phyloP scores from a whole-genome alignment of 2,888 invertebrate species.

The Heliconius erato region DNA sequence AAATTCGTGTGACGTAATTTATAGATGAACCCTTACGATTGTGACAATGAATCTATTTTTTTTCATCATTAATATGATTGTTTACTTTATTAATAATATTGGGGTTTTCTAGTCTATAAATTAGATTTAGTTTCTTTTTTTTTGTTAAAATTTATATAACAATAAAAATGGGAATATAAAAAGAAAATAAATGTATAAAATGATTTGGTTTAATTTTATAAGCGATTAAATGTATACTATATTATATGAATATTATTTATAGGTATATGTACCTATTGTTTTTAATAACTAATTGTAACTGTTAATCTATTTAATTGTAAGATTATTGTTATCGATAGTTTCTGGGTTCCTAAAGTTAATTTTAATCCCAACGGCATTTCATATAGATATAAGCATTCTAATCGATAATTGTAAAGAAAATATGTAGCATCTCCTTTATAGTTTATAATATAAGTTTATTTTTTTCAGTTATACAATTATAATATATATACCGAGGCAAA shows the following conservation, averaged over 20 bases:
- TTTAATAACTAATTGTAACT: conserved; percentile 4
- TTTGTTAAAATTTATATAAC: not conserved
- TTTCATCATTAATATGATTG: not conserved
- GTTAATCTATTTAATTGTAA: not conserved
- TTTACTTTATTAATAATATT: not conserved
- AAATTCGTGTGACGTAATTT: not conserved
- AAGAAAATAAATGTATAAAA: not conserved
- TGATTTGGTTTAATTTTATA: not conserved
- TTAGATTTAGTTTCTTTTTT: not conserved
- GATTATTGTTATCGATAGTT: not conserved
- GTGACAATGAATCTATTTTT: not conserved
- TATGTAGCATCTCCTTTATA: not conserved
- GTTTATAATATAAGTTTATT: not conserved
- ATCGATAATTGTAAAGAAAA: not conserved
- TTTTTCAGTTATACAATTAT: not conserved
- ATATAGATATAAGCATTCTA: not conserved
- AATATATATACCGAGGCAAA: not conserved
- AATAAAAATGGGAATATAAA: not conserved
- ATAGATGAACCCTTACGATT: not conserved
- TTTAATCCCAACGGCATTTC: not conserved
- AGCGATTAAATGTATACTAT: not conserved
- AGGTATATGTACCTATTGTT: conserved; percentile 17
- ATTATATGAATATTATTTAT: not conserved
- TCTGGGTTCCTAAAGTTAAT: conserved; percentile 1
- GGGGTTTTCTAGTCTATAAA: not conserved